Base-by-base conservation (phyloP, 2,113 vertebrate species). In the Rhegmatorhina hoffmannsi region DNA sequence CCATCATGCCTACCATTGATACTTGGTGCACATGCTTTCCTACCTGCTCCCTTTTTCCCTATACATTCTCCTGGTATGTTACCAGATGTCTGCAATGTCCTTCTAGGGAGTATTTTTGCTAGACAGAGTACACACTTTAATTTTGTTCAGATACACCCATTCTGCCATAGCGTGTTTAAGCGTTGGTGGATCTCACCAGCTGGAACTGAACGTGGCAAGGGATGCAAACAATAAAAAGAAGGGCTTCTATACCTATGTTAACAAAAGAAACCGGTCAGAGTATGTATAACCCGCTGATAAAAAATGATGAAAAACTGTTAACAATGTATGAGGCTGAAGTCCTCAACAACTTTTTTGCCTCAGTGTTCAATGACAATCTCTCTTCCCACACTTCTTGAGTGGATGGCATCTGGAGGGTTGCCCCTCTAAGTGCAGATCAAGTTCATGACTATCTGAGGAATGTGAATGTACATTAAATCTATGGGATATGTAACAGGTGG, bases 21-120 rank as follows among this genome's bases (percentile, higher is more conserved):
- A 72, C 7, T 49, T 11, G 3, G 5, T 19, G 8, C 11, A 26
- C 20, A 19, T 63, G 20, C 8, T 0, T 0, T 64, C 40, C 44
- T 0, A 13, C 9, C 3, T 7, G 13, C 1, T 11, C 13, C 5
- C 9, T 17, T 75, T 80, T 60, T 33, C 6, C 17, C 14, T 44
- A 4, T 38, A 36, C 52, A n/a, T 10, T 3, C 3, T 36, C 13
- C 29, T 62, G 9, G 3, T 28, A 29, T 43, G 6, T 58, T 84
- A 36, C 29, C 20, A 66, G 20, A 55, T 25, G 33, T 12, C 46
- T 49, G 11, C 52, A 19, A 23, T 28, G 24, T 31, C 33, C 17
- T 83, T 62, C 29, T 72, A 83, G 11, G 29, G 25, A 64, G 9
- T 16, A 50, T 12, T 63, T 68, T 74, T 56, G 5, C 47, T 40